Evolutionary conservation across 2,113 vertebrate species (phyloP).

Genomic region (Miniopterus natalensis): DNA sequence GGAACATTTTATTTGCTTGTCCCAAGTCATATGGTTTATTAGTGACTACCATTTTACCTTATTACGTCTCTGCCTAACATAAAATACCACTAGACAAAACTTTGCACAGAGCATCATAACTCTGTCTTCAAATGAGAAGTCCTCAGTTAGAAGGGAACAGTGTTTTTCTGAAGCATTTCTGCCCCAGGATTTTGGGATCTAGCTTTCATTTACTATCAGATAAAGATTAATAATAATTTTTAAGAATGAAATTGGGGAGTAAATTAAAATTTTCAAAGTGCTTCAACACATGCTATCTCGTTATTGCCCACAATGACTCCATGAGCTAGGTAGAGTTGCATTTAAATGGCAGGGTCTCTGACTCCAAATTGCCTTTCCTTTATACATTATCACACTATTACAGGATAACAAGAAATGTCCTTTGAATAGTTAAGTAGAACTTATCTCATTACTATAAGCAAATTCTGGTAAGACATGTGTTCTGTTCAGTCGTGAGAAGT

Average conservation of each 20-base stretch:
- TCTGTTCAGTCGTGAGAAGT: background rate
- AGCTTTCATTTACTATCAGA: conserved; percentile 10
- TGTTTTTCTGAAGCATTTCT: background rate
- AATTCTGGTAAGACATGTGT: background rate
- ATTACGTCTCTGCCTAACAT: background rate
- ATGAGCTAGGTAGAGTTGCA: background rate
- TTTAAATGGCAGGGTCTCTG: background rate
- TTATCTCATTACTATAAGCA: background rate
- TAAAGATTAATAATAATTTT: background rate
- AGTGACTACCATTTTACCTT: background rate
- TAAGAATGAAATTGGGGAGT: background rate
- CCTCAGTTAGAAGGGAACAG: background rate
- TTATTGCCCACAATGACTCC: background rate
- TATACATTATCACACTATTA: background rate
- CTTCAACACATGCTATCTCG: background rate
- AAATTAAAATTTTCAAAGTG: background rate
- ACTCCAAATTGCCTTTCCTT: background rate
- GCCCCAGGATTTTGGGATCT: background rate
- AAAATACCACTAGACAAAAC: background rate
- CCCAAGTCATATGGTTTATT: background rate
- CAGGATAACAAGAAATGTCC: background rate
- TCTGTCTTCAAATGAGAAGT: background rate
- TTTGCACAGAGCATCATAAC: background rate
- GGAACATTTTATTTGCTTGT: conserved; percentile 42
- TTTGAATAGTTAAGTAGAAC: background rate